These are phyloP conservation scores for Botia almorhae DNA, from an alignment of 2,797 vertebrate species.

Conservation along the genomic window DNA sequence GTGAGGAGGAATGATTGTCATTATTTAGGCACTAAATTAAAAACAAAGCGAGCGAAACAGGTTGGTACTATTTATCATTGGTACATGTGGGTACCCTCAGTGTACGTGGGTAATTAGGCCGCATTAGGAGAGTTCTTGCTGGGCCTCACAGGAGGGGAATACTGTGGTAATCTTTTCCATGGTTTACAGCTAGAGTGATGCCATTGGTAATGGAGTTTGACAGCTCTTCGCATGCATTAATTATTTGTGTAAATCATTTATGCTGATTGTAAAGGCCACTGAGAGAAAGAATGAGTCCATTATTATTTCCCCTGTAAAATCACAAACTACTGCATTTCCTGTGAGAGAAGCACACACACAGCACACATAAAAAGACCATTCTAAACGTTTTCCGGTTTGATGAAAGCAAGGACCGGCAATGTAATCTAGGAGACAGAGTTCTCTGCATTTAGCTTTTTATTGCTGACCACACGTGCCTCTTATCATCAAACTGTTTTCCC, in stretches of 20 bases:
- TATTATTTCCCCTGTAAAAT: not conserved
- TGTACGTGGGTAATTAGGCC: conserved; percentile 28
- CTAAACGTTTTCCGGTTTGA: not conserved
- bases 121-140: conserved; percentile 10
- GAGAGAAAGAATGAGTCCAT: not conserved
- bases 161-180: conserved; percentile 16
- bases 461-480: not conserved
- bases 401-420: not conserved
- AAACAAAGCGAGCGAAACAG: conserved; percentile 36
- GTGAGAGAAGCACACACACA: not conserved
- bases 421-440: not conserved
- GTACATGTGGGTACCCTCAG: conserved; percentile 19
- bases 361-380: not conserved
- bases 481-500: not conserved
- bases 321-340: not conserved
- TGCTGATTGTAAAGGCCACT: not conserved
- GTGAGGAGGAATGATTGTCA: conserved; percentile 39
- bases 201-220: conserved; percentile 20
- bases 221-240: conserved; percentile 8
- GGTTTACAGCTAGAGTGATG: conserved; percentile 13
- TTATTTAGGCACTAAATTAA: conserved; percentile 25
- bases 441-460: not conserved
- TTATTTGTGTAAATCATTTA: conserved; percentile 24
- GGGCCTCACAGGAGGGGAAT: conserved; percentile 28
- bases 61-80: conserved; percentile 26